Base-by-base conservation (phyloP, 30 jellyfish, hydroid and myxozoan species). In the Hydractinia echinata region DNA sequence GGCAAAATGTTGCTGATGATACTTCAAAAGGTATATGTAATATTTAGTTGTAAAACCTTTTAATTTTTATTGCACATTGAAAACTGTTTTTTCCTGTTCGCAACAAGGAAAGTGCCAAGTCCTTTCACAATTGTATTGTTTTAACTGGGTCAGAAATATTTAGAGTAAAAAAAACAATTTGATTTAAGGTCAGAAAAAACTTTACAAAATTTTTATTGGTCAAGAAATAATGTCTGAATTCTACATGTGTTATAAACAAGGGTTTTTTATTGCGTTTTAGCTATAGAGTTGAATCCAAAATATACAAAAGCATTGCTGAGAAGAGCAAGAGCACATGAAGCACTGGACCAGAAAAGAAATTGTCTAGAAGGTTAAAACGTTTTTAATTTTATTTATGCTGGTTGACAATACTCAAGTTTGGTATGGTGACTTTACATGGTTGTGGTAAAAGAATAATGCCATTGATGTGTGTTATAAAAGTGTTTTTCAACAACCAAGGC, bases 321-420 rank as follows among this genome's bases (percentile, higher is more conserved):
- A 83, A 74, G 99, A 81, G 99, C 99, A 54, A 74, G 82, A 56
- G 96, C 99, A 30, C 66, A 76, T 66, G 99, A 93, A 51, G 85
- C 18, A 9, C 21, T 77, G 44, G 92, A 85, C 39, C 77, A 53
- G 84, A 87, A 84, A 73, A 68, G 94, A 50, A 89, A 79, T 30
- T 88, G 96, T 66, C 83, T 93, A 15, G 96, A 93, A 88, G 99
- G 99, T 84, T 54, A 1, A 73, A 4, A 16, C 3, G 48, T 5
- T 53, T 39, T 48, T 5, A 76, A 62, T 51, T 20, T 64, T 49
- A 55, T 21, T 61, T 5, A 19, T 55, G 51, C 7, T 79, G 44
- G 44, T 30, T 30, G 44, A 18, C 5, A 52, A 76, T 53, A 68
- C 1, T 30, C 44, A 30, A 30, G 44, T 30, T 30, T 30, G 44